Evolutionary conservation across 2,797 vertebrate species (phyloP), one percentile per base, ranked within the genome.

Genomic region (Rhinophrynus dorsalis): DNA sequence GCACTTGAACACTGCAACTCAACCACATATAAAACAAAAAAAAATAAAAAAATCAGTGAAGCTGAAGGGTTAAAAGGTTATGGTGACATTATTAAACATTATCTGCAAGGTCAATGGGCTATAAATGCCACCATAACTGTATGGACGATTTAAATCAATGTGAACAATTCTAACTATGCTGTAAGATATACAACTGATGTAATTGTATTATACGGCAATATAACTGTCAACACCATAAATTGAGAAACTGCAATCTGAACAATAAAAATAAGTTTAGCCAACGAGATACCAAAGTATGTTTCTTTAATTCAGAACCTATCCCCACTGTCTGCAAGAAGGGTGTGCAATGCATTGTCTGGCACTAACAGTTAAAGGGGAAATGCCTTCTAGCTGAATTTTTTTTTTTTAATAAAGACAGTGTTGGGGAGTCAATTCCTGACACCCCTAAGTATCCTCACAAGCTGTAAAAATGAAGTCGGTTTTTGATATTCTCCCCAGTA

Each of bases 181-280:
- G 45, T 59, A 65, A 72, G 69, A 65, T 72, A 72, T 72, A 72
- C 45, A 65, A 72, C 69, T 72, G 69, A 72, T 72, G 61, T 65
- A 65, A 72, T 72, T 72, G 69, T 72, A 72, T 72, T 66, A 72
- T 72, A 72, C 54, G 32, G 69, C 61, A 23, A 57, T 72, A 72
- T 66, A 65, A 57, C 61, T 65, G 61, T 72, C 69, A 59, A 23
- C 44, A 23, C 54, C 10, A 66, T 72, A 72, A 65, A 72, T 65
- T 38, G 47, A 17, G 20, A 33, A 55, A 23, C 54, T 26, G 61
- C 54, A 65, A 40, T 40, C 69, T 58, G 32, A 44, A n/a, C 8
- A 64, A 37, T 11, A 52, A 40, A 38, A 61, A 70, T 48, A 70
- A 56, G 60, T 58, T 64, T 56, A 38, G 60, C 12, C 33, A 59